Base-by-base conservation (phyloP, 2,113 vertebrate species). In the Sceloporus tristichus region DNA sequence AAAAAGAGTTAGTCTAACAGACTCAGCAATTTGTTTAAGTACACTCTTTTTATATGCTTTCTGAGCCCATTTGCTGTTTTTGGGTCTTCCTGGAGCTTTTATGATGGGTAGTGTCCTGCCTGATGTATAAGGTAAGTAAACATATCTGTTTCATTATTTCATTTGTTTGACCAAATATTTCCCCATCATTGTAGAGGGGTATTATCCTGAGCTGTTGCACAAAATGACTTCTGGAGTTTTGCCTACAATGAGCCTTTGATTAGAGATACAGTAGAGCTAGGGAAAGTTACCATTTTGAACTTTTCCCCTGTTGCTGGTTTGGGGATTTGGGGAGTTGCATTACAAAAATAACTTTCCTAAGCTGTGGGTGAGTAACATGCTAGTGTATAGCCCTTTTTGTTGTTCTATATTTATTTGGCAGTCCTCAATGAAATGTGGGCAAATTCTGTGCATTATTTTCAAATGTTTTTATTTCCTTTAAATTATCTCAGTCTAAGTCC, bases 1-100 rank as follows among this genome's bases (percentile, higher is more conserved):
- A 54, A 59, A 54, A 10, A 34, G 23, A 18, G 13, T 70, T 59
- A n/a, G 9, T 42, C 56, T 78, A 56, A 38, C 42, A 14, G 48
- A 42, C 25, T 80, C 29, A 53, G 23, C 42, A 11, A 27, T 77
- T 29, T 27, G 62, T 25, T 19, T 70, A 38, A 6, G 9, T 7
- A 48, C 40, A n/a, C 4, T 18, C 25, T 48, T 66, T 65, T 59
- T 29, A 25, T 29, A 40, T 42, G 27, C 71, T 68, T 29, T 62
- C 19, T 76, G 62, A 74, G 34, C 77, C 59, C 76, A 25, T 73
- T 73, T 88, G 48, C 13, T 84, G 11, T 71, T 87, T 68, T 53
- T 34, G 71, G 40, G 18, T 18, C 38, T 11, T 25, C 56, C 23
- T 13, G 1, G n/a, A 62, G 23, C 66, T 65, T 74, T 75, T 59